Conservation (phyloP, 2,797 vertebrate genomes). For the Microctenopoma stevenorrisi region DNA sequence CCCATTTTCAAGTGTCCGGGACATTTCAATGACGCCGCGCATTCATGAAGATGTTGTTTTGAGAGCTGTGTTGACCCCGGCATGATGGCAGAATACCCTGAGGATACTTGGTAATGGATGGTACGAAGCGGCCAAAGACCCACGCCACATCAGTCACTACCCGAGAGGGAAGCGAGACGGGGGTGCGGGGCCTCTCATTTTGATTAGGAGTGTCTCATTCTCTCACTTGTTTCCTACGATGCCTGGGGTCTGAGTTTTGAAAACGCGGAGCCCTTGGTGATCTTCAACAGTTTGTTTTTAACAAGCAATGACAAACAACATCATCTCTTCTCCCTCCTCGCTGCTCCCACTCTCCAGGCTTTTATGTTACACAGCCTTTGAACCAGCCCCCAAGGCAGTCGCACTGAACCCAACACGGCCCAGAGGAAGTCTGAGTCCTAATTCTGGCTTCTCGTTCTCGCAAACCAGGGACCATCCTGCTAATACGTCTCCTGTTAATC, state of each 20-base stretch:
- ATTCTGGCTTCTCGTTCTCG: conserved; percentile 41
- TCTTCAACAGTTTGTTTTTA: conserved; percentile 68
- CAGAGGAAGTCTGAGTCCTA: conserved; percentile 53
- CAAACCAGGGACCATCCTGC: conserved; percentile 29
- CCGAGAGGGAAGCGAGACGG: conserved; percentile 31
- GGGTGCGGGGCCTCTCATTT: conserved; percentile 55
- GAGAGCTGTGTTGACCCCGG: conserved; percentile 55
- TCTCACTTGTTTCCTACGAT: conserved; percentile 53
- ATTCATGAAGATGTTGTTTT: conserved; percentile 72
- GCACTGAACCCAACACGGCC: conserved; percentile 53
- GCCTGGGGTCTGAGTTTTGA: conserved; percentile 57
- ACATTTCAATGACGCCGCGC: conserved; percentile 39
- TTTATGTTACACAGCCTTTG: conserved; percentile 74
- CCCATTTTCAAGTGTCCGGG: conserved; percentile 42
- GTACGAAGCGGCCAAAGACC: conserved; percentile 15
- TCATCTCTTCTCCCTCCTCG: conserved; percentile 27
- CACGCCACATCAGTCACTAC: conserved; percentile 52
- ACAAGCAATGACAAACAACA: conserved; percentile 72
- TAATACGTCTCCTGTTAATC: conserved; percentile 34
- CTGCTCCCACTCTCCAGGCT: conserved; percentile 43
- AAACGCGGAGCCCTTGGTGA: conserved; percentile 51
- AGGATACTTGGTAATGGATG: conserved; percentile 61
- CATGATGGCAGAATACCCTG: conserved; percentile 55
- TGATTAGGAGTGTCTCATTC: conserved; percentile 56
- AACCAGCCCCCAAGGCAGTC: conserved; percentile 63